Percentiles rank a stretch among this genome's conserved stretches.
These are phyloP conservation scores for Alentia gelatinosa DNA, from an alignment of 2,888 invertebrate species.

Conservation along the genomic window DNA sequence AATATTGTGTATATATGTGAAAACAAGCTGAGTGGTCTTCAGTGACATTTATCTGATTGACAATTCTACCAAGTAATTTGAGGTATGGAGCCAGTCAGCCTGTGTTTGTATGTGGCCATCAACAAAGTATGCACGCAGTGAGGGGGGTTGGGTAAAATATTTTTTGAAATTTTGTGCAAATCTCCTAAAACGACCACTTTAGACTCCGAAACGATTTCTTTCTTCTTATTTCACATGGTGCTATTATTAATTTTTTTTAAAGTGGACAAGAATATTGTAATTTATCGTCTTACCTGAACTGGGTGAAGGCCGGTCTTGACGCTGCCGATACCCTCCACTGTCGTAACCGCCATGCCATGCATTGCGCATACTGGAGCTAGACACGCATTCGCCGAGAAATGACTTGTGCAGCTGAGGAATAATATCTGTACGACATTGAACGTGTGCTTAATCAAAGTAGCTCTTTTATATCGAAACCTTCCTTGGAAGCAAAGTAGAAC, in stretches of 20 bases:
- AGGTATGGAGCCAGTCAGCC: no score
- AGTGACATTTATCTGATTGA: no score
- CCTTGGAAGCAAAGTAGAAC: no score
- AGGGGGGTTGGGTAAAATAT: not conserved
- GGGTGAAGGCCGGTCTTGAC: constrained; percentile 74
- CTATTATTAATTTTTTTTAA: not conserved
- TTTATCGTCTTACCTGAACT: constrained; percentile 73
- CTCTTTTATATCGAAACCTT: no score
- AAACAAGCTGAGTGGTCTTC: no score
- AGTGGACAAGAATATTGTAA: not conserved
- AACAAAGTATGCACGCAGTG: not conserved
- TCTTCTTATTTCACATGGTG: not conserved
- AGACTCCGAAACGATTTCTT: not conserved
- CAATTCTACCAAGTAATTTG: no score
- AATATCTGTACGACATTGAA: not conserved
- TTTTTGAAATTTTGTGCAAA: not conserved
- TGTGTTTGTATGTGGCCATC: not conserved
- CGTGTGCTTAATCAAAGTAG: not conserved
- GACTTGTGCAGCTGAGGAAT: constrained; percentile 63
- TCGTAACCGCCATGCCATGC: constrained; percentile 78
- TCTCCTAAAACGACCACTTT: not conserved
- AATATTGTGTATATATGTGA: no score
- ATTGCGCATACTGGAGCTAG: constrained; percentile 75
- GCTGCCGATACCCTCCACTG: constrained; percentile 79
- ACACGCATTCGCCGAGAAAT: constrained; percentile 77